A percentile compares a stretch with the other conserved stretches of the same genome.
phyloP scores from a whole-genome alignment of 2,113 vertebrate genomes.

The Hemicordylus capensis region DNA sequence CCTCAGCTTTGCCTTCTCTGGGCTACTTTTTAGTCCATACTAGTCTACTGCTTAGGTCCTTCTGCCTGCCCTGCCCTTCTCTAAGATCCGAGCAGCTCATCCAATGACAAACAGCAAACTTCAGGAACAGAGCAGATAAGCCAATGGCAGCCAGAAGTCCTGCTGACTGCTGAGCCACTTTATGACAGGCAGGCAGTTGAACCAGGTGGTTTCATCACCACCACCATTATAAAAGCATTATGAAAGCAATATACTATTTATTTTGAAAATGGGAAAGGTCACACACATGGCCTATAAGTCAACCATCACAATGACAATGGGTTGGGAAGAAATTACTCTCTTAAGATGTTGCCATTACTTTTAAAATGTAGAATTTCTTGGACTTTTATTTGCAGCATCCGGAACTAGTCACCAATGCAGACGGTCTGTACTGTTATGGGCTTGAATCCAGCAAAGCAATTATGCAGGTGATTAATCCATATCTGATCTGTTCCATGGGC shows the following conservation, averaged over 20 bases:
- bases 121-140: background rate
- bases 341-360: background rate
- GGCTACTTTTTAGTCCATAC: background rate
- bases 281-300: background rate
- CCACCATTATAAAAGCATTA: background rate
- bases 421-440: background rate
- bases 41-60: background rate
- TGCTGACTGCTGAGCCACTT: background rate
- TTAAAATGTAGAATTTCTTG: background rate
- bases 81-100: background rate
- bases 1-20: background rate
- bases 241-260: background rate
- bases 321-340: background rate
- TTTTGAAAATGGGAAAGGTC: background rate
- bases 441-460: slow-evolving; percentile 12
- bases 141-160: background rate
- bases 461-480: slow-evolving; percentile 13
- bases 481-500: background rate
- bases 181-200: background rate
- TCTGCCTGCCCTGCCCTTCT: background rate
- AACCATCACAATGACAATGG: background rate
- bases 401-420: background rate
- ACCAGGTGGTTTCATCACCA: background rate
- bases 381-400: background rate
- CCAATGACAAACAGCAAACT: background rate